A percentile compares a stretch with the other conserved stretches of the same genome.
phyloP scores from a whole-genome alignment of 2,113 vertebrate species.

The Parus major region DNA sequence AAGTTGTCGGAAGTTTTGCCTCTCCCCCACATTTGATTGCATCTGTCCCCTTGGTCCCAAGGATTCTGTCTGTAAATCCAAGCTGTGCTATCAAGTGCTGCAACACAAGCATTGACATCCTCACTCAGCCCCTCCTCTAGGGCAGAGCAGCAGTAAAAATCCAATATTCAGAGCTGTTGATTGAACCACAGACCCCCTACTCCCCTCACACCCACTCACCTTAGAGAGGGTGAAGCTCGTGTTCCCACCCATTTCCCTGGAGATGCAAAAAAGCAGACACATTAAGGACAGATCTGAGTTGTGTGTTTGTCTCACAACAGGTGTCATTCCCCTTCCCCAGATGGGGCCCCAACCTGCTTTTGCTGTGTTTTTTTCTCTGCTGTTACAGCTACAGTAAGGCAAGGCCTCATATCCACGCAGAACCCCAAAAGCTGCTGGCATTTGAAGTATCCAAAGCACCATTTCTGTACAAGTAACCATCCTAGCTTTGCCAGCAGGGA shows the following conservation, averaged over 20 bases:
- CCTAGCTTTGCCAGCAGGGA: not conserved
- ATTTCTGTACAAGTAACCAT: not conserved
- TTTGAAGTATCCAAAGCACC: not conserved
- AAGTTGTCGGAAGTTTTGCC: not conserved
- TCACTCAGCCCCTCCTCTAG: not conserved
- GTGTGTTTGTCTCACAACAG: not conserved
- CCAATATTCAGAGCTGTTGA: not conserved
- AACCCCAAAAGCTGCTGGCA: not conserved
- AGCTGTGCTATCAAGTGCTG: not conserved
- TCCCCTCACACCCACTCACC: conserved; percentile 2
- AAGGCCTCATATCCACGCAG: not conserved
- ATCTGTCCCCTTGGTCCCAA: not conserved
- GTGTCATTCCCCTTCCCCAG: not conserved
- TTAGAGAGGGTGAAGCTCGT: conserved; percentile 47
- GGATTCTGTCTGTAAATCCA: not conserved
- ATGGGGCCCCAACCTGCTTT: not conserved
- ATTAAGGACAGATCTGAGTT: not conserved
- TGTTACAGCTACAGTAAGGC: not conserved
- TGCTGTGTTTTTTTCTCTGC: not conserved
- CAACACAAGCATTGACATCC: not conserved
- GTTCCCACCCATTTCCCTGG: conserved; percentile 59
- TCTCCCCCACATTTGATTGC: not conserved
- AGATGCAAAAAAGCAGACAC: not conserved
- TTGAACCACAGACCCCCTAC: not conserved
- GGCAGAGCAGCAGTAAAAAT: not conserved